Evolutionary conservation across 2,888 invertebrate species (phyloP), one percentile per base, ranked within the genome.

Genomic region (Nesidiocoris tenuis): DNA sequence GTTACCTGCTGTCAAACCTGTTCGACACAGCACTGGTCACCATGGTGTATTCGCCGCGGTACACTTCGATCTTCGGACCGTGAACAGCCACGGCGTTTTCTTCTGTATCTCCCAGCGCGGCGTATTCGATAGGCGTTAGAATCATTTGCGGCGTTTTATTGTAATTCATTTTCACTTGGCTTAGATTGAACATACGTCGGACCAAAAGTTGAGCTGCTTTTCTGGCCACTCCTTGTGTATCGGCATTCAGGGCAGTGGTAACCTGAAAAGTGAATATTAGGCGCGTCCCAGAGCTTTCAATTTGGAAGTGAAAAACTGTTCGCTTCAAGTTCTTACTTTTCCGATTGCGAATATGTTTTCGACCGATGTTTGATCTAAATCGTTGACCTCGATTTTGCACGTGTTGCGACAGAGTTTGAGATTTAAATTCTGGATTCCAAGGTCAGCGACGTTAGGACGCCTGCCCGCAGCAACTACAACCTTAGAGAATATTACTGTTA

Each of bases 311-410:
- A n/a, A n/a, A 39, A 39, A 39, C 12, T 3, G 39, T 39, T 39
- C 39, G 12, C 39, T 12, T 59, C 2, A 63, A 59, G n/a, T n/a
- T n/a, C 61, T 61, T 1, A 72, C 72, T 54, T 25, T 39, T 1
- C 74, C 74, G 5, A 74, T 23, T 1, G 74, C 74, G 18, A 74
- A 74, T 5, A 74, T 74, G 23, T 74, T 74, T 21, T 55, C 24
- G 18, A 74, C 74, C 2, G 55, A 56, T 5, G 74, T 74, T 66
- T 65, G 74, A 18, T 74, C 74, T n/a, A 23, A 65, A 19, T 1
- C 65, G 23, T 74, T 65, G 22, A 74, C 74, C n/a, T 22, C 23
- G 56, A 74, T 74, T 21, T 65, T 74, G 18, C 74, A 74, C 17
- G 64, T 65, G 7, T 54, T 18, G 0, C 57, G 55, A 21, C 64